phyloP scores from a whole-genome alignment of 1,140 invertebrate genomes.

The Pogonomyrmex barbatus region DNA sequence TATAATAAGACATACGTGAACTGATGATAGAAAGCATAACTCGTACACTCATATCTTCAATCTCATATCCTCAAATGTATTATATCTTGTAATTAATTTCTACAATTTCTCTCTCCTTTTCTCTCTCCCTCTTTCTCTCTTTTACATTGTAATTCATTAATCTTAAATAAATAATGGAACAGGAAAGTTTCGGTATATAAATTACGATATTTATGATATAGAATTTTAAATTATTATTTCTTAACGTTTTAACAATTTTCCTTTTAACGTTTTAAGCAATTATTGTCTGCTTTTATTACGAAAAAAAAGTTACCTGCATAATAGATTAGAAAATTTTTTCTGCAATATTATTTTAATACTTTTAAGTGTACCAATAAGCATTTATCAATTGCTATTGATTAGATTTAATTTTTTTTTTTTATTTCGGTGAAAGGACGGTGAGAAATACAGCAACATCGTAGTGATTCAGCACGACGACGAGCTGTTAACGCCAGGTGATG shows the following conservation, averaged over 20 bases:
- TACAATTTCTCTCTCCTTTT: slow-evolving; percentile 28
- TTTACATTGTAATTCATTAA: slow-evolving; percentile 11
- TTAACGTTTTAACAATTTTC: not conserved
- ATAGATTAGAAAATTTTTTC: not conserved
- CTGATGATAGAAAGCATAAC: not conserved
- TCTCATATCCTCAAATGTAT: not conserved
- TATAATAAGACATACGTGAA: not conserved
- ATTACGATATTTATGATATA: not conserved
- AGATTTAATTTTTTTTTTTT: not conserved
- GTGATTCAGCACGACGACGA: slow-evolving; percentile 89
- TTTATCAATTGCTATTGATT: not conserved
- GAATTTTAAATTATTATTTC: not conserved
- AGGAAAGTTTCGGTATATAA: not conserved
- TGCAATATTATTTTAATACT: not conserved
- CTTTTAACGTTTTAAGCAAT: not conserved
- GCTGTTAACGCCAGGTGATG: slow-evolving; percentile 88
- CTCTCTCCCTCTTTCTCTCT: slow-evolving; percentile 28
- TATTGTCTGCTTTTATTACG: not conserved
- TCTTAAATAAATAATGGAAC: not conserved
- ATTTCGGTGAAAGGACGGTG: slow-evolving; percentile 81
- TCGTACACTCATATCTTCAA: not conserved
- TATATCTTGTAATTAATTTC: not conserved
- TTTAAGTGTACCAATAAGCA: slow-evolving; percentile 2
- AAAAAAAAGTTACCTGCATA: not conserved
- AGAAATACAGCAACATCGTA: slow-evolving; percentile 87